Conservation (phyloP, 2,797 vertebrate genomes). For the Syngnathus rostellatus region DNA sequence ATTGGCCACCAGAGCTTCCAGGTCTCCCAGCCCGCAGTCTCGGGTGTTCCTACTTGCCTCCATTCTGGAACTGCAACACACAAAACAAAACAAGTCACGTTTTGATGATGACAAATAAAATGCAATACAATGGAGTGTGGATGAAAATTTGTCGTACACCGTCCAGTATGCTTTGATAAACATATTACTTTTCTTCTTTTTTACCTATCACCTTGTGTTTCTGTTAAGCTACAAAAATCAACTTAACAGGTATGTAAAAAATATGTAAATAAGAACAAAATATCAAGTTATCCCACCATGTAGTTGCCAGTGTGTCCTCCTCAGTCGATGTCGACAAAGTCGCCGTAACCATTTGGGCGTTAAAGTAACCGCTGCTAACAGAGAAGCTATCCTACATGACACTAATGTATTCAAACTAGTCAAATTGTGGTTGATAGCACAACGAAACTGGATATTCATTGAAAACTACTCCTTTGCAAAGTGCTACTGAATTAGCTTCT, state of each 20-base stretch:
- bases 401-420: not conserved
- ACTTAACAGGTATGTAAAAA: not conserved
- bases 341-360: not conserved
- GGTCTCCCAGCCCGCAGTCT: constrained; percentile 31
- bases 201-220: not conserved
- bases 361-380: not conserved
- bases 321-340: not conserved
- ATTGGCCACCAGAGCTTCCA: constrained; percentile 56
- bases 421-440: not conserved
- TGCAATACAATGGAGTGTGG: not conserved
- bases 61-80: constrained; percentile 16
- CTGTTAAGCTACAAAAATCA: not conserved
- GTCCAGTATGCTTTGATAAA: too few relatives aligned
- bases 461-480: not conserved
- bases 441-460: not conserved
- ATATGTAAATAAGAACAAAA: not conserved
- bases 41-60: not conserved
- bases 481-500: not conserved
- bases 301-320: not conserved
- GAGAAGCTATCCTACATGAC: not conserved
- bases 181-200: not conserved
- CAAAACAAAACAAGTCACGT: not conserved
- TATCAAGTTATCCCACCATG: not conserved
- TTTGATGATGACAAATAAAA: not conserved
- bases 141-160: not conserved